These are phyloP conservation scores for Heliornis fulica DNA, from an alignment of 2,113 vertebrate genomes.

Conservation along the genomic window DNA sequence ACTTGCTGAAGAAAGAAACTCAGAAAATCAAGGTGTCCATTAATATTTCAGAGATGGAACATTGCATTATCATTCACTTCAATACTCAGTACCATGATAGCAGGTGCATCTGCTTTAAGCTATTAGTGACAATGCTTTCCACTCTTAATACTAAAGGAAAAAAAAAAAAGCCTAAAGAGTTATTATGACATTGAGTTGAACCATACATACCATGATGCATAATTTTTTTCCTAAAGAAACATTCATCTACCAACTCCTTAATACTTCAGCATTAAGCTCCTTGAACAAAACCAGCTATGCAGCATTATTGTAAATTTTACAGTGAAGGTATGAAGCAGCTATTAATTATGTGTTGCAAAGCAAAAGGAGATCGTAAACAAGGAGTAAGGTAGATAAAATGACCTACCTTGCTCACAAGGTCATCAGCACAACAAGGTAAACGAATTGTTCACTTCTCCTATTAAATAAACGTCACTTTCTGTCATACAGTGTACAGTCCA, in stretches of 20 bases:
- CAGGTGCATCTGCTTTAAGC: not conserved
- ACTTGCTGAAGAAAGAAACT: not conserved
- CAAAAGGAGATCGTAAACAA: not conserved
- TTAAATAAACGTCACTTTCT: not conserved
- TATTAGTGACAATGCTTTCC: not conserved
- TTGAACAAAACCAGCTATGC: not conserved
- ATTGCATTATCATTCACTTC: not conserved
- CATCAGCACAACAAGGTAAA: not conserved
- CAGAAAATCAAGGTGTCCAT: not conserved
- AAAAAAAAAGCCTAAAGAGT: not conserved
- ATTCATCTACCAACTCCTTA: not conserved
- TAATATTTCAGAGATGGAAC: not conserved
- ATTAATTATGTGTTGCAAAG: not conserved
- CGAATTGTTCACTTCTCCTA: not conserved
- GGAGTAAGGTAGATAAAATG: not conserved
- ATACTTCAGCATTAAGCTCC: not conserved
- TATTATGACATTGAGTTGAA: not conserved
- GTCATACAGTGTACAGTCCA: not conserved
- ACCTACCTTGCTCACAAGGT: not conserved
- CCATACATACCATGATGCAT: not conserved
- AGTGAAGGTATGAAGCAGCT: not conserved
- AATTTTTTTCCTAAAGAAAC: not conserved
- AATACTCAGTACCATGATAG: not conserved
- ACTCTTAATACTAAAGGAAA: not conserved
- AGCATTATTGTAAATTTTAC: not conserved